phyloP scores from a whole-genome alignment of 2,113 vertebrate genomes.

The Alosa alosa region DNA sequence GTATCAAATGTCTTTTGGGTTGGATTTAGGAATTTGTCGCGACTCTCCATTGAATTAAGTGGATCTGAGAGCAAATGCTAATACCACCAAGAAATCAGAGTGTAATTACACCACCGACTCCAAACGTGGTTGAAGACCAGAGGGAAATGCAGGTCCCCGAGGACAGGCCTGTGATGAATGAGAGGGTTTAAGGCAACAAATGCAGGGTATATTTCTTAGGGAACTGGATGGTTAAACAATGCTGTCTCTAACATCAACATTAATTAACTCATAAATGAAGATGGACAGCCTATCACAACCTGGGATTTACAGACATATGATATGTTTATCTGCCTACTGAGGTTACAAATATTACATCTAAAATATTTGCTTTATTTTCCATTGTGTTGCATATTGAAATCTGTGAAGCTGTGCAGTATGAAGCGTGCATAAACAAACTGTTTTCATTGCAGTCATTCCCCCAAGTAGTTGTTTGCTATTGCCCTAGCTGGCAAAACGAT shows the following conservation, averaged over 20 bases:
- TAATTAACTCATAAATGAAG: constrained; percentile 3
- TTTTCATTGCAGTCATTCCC: not conserved
- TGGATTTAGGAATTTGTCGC: not conserved
- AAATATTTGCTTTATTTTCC: not conserved
- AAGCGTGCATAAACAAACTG: not conserved
- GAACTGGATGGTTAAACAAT: not conserved
- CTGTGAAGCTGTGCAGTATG: not conserved
- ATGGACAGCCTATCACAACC: not conserved
- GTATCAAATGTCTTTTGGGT: not conserved
- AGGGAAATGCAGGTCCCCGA: not conserved
- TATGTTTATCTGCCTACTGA: not conserved
- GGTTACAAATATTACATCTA: not conserved
- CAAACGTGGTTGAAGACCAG: not conserved
- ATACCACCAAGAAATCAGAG: not conserved
- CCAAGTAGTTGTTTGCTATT: not conserved
- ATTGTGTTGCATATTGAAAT: not conserved
- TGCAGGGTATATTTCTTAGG: constrained; percentile 9
- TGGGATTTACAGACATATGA: not conserved
- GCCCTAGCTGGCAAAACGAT: not conserved
- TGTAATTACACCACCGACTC: not conserved
- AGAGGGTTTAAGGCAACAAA: not conserved
- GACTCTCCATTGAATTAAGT: not conserved
- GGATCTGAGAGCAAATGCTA: not conserved
- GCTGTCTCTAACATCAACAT: not conserved
- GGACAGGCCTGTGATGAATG: not conserved